phyloP scores from a whole-genome alignment of 2,113 vertebrate species.

The Psilopogon haemacephalus region DNA sequence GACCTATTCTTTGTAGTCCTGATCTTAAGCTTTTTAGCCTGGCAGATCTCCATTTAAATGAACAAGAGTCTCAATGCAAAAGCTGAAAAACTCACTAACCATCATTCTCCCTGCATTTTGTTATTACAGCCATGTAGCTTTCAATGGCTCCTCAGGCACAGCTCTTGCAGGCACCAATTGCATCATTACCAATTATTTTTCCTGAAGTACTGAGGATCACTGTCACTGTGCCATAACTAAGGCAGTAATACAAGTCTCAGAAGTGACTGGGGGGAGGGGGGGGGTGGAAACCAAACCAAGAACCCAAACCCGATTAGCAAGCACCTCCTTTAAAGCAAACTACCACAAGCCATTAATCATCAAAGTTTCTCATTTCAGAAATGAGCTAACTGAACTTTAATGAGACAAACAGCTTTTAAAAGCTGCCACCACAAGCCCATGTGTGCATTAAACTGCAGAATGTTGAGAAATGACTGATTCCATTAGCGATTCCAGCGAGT shows the following conservation, averaged over 20 bases:
- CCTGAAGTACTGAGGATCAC: neutral
- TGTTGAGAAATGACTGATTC: neutral
- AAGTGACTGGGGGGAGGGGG: neutral
- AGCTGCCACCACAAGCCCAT: neutral
- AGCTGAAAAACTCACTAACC: neutral
- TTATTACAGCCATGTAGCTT: neutral
- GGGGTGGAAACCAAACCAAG: neutral
- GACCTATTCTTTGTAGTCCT: neutral
- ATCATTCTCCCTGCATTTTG: neutral
- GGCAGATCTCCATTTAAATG: neutral
- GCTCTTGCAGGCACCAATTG: neutral
- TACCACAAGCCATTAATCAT: conserved; percentile 35
- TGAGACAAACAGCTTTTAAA: conserved; percentile 36
- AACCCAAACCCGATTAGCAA: neutral
- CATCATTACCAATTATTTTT: conserved; percentile 17
- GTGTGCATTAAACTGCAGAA: neutral
- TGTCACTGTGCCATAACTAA: conserved; percentile 15
- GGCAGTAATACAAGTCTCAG: conserved; percentile 10
- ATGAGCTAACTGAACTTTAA: conserved; percentile 40
- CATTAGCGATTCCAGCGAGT: neutral
- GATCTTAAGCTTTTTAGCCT: neutral
- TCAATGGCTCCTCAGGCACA: neutral
- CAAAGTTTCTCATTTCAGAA: conserved; percentile 43
- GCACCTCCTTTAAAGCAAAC: neutral
- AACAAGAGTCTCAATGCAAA: neutral